Evolutionary conservation across 2,113 vertebrate species (phyloP).

Genomic region (Carlito syrichta): DNA sequence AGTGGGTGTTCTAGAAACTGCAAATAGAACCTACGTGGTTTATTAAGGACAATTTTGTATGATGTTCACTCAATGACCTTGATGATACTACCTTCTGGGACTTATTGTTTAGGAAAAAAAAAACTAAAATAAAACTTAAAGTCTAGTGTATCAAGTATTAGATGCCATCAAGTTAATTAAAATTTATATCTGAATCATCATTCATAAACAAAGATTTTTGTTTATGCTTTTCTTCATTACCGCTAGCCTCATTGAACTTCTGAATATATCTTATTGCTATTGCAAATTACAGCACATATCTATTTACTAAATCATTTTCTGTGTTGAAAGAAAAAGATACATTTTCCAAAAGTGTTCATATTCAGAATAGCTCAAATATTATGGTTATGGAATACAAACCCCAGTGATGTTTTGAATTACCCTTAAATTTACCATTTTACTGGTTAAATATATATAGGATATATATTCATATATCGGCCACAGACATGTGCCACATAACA

Average conservation of each 20-base stretch:
- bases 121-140: not conserved
- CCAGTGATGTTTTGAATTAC: not conserved
- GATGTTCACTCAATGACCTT: too few relatives aligned
- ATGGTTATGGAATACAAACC: not conserved
- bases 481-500: not conserved
- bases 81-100: not conserved
- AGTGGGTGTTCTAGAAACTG: not conserved
- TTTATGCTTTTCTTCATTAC: not conserved
- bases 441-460: too few relatives aligned
- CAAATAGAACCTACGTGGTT: not conserved
- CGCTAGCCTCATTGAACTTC: slow-evolving; percentile 35
- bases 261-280: slow-evolving; percentile 22
- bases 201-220: not conserved
- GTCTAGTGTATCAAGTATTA: not conserved
- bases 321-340: not conserved
- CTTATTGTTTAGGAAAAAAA: not conserved
- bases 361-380: not conserved
- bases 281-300: slow-evolving; percentile 50
- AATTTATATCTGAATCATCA: not conserved
- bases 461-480: too few relatives aligned
- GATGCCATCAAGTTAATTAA: not conserved
- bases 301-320: slow-evolving; percentile 32
- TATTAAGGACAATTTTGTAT: not conserved
- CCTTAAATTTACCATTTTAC: not conserved
- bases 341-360: not conserved